Evolutionary conservation across 1,140 invertebrate species (phyloP).

Genomic region (Idris sp.): DNA sequence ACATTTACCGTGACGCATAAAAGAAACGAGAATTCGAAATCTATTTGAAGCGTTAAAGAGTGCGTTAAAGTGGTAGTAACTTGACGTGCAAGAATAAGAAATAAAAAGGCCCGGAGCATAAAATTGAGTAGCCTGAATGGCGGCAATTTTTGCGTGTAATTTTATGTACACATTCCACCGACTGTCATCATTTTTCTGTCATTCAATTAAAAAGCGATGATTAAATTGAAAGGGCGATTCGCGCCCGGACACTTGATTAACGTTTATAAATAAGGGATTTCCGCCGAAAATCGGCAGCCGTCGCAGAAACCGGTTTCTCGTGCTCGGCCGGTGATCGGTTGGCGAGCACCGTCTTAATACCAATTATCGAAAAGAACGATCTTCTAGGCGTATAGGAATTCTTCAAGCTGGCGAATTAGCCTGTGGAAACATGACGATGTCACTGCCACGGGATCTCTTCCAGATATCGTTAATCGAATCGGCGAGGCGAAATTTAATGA

Average conservation of each 20-base stretch:
- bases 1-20: no score
- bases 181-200: no score
- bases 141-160: background rate
- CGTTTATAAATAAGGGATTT: conserved; percentile 18
- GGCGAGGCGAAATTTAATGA: conserved; percentile 62
- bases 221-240: conserved; percentile 5
- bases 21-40: no score
- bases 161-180: background rate
- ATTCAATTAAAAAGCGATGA: no score
- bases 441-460: conserved; percentile 54
- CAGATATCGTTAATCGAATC: conserved; percentile 61
- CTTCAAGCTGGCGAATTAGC: conserved; percentile 50
- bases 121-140: background rate
- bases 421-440: conserved; percentile 56
- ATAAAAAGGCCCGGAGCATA: background rate
- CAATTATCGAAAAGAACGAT: conserved; percentile 61
- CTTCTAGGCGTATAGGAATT: conserved; percentile 56
- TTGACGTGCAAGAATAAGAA: conserved; percentile 62
- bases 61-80: conserved; percentile 75
- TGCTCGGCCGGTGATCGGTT: conserved; percentile 64
- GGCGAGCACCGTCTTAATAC: conserved; percentile 48
- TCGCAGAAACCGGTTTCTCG: conserved; percentile 66
- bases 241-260: conserved; percentile 24
- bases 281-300: conserved; percentile 39
- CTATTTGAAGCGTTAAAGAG: conserved; percentile 76